These are phyloP conservation scores for Lophotriccus pileatus DNA, from an alignment of 2,797 vertebrate species.

Conservation along the genomic window DNA sequence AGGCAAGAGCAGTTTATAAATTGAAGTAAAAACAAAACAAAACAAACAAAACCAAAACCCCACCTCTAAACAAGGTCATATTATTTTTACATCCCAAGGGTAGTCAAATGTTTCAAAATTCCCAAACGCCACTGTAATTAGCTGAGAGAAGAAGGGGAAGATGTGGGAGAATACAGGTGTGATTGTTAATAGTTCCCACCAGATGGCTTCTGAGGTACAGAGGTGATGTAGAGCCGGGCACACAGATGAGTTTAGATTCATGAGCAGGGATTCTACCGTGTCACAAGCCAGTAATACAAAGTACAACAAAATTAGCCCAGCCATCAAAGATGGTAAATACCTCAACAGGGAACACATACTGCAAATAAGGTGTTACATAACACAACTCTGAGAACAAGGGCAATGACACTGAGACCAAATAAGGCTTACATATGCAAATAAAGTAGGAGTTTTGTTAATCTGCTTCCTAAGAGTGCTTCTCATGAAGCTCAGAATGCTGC, in stretches of 20 bases:
- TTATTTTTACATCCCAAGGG: background rate
- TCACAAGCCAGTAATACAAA: background rate
- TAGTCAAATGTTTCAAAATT: background rate
- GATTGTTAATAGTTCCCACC: background rate
- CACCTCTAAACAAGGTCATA: background rate
- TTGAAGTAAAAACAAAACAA: background rate
- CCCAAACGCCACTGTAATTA: background rate
- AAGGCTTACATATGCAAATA: background rate
- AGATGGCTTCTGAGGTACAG: background rate
- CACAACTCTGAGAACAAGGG: background rate
- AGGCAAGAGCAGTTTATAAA: background rate
- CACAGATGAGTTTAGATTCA: background rate
- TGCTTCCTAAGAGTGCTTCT: background rate
- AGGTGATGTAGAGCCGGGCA: background rate
- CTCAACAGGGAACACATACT: background rate
- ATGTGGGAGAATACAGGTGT: background rate
- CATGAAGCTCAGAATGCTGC: background rate
- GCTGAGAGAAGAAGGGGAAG: background rate
- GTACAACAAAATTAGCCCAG: background rate
- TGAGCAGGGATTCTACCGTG: fast-evolving
- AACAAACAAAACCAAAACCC: background rate
- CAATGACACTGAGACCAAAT: background rate
- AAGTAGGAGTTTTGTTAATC: background rate
- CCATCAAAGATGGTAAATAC: background rate
- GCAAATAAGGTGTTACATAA: background rate